Conservation (phyloP, 2,888 invertebrate species). For the Ypsolopha scabrella region DNA sequence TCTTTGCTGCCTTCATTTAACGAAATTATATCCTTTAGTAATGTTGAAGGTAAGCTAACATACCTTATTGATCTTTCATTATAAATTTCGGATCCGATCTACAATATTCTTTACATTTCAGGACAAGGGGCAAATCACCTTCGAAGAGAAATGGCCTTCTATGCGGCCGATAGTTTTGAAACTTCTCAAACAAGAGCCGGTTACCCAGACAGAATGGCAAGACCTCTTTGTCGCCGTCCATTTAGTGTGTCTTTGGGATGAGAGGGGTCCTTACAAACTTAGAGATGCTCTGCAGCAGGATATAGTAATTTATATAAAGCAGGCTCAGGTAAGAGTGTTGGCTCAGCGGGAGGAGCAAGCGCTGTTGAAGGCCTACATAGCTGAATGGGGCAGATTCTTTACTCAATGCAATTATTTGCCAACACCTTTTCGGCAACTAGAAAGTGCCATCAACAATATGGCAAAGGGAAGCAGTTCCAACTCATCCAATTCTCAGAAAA, state of each 20-base stretch:
- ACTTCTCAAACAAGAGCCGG: conserved; percentile 92
- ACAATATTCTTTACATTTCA: conserved; percentile 31
- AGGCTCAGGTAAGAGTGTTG: conserved; percentile 90
- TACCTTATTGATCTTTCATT: neutral
- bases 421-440: conserved; percentile 94
- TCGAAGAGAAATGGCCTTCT: conserved; percentile 97
- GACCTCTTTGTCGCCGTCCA: conserved; percentile 97
- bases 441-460: conserved; percentile 80
- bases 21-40: too few relatives aligned
- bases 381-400: conserved; percentile 98
- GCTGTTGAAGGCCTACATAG: conserved; percentile 94
- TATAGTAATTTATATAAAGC: conserved; percentile 93
- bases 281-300: conserved; percentile 90
- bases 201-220: conserved; percentile 97
- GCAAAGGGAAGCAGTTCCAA: conserved; percentile 52
- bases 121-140: conserved; percentile 86
- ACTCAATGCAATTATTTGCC: conserved; percentile 98
- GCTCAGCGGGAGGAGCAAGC: conserved; percentile 96
- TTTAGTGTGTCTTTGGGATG: conserved; percentile 97
- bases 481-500: conserved; percentile 51
- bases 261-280: conserved; percentile 91
- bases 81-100: too few relatives aligned
- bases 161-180: conserved; percentile 96
- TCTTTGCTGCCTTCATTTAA: too few relatives aligned
- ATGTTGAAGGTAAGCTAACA: conserved; percentile 35